A percentile compares a stretch with the other conserved stretches of the same genome.
phyloP scores from a whole-genome alignment of 2,113 vertebrate genomes.

The Oreochromis aureus region DNA sequence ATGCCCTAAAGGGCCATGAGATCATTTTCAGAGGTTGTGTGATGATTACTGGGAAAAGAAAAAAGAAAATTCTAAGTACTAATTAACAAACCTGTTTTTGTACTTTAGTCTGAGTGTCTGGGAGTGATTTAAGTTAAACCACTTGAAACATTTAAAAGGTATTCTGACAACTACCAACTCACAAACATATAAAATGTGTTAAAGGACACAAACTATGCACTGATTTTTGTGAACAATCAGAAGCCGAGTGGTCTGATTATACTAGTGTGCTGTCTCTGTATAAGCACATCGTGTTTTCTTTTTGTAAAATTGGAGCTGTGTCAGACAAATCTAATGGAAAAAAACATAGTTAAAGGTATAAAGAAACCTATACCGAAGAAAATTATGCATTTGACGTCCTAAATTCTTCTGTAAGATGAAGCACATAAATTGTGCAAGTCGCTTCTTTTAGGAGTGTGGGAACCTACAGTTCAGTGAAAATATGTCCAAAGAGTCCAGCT shows the following conservation, averaged over 20 bases:
- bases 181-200: not conserved
- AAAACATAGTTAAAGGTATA: not conserved
- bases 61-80: not conserved
- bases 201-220: not conserved
- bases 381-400: not conserved
- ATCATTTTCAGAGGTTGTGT: not conserved
- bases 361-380: accelerated
- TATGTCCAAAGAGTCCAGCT: not conserved
- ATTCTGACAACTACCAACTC: not conserved
- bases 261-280: not conserved
- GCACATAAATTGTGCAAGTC: not conserved
- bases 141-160: not conserved
- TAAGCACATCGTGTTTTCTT: not conserved
- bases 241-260: accelerated
- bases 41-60: not conserved
- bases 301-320: not conserved
- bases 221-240: not conserved
- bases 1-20: not conserved
- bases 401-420: not conserved
- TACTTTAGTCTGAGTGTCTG: not conserved
- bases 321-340: not conserved
- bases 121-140: not conserved
- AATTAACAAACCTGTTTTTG: not conserved
- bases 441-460: not conserved
- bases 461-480: not conserved